Evolutionary conservation across 2,888 invertebrate genomes (phyloP).

Genomic region (Drosophila multiciliata): DNA sequence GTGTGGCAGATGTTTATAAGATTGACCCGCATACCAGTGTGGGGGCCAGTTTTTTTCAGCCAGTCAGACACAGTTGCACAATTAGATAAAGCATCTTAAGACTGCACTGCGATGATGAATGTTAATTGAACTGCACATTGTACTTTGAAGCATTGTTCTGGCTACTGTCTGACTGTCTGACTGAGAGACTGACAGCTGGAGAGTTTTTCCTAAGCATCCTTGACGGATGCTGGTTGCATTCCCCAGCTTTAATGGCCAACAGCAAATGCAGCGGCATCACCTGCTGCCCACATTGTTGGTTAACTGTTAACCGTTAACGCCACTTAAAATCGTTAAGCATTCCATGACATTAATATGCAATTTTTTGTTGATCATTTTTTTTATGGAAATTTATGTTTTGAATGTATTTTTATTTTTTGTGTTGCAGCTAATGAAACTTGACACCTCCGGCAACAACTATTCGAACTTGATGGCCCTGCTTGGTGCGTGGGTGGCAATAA

Average conservation of each 20-base stretch:
- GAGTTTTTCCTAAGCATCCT: constrained; percentile 52
- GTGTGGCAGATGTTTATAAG: constrained; percentile 58
- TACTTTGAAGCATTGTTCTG: constrained; percentile 58
- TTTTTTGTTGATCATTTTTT: background rate
- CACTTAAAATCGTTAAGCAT: constrained; percentile 42
- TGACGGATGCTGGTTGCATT: constrained; percentile 61
- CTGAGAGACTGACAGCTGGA: constrained; percentile 14
- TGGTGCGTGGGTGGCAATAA: constrained; percentile 56
- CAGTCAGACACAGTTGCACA: constrained; percentile 52
- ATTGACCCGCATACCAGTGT: constrained; percentile 75
- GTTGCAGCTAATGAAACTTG: constrained; percentile 72
- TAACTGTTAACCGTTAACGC: constrained; percentile 33
- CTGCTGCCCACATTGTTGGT: constrained; percentile 49
- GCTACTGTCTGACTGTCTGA: constrained; percentile 12
- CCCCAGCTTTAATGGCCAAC: background rate
- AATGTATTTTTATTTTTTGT: constrained; percentile 3
- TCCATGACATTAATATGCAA: constrained; percentile 41
- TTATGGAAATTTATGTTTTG: constrained; percentile 11
- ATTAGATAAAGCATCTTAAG: constrained; percentile 68
- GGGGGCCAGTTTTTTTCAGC: constrained; percentile 45
- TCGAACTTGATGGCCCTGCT: constrained; percentile 36
- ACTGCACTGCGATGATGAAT: constrained; percentile 67
- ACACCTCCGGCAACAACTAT: constrained; percentile 50
- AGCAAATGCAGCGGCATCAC: constrained; percentile 17
- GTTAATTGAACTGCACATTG: constrained; percentile 70